Evolutionary conservation across 1,140 invertebrate genomes (phyloP).

Genomic region (Temnothorax longispinosus): DNA sequence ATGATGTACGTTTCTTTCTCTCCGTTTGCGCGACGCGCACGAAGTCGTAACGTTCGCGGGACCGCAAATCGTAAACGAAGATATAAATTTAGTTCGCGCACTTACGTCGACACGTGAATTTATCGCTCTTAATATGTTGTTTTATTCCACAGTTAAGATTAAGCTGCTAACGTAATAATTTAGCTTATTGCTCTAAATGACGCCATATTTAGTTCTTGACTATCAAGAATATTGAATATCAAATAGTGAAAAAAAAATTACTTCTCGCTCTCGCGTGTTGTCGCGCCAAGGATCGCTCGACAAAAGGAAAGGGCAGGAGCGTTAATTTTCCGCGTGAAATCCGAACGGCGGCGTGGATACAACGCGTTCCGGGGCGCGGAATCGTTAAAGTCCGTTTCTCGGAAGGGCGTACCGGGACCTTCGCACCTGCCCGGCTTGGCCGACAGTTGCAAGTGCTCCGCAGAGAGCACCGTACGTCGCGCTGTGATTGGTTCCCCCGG

Average conservation of each 20-base stretch:
- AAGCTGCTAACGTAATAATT: slow-evolving; percentile 6
- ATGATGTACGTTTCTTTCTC: slow-evolving; percentile 60
- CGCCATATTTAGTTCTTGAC: not conserved
- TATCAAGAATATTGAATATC: not conserved
- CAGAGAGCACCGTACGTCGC: not conserved
- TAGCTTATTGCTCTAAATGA: not conserved
- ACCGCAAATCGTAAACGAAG: slow-evolving; percentile 55
- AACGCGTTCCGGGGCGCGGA: slow-evolving; percentile 7
- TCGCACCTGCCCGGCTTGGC: slow-evolving; percentile 61
- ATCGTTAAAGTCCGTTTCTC: slow-evolving; percentile 51
- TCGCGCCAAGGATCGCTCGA: not conserved
- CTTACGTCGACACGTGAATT: not conserved
- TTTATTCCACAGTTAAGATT: not conserved
- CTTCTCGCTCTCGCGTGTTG: not conserved
- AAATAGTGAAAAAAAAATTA: not conserved
- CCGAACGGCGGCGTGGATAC: not conserved
- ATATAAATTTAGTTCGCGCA: slow-evolving; percentile 44
- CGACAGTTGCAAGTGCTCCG: slow-evolving; percentile 39
- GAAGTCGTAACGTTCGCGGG: slow-evolving; percentile 42
- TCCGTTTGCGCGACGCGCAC: slow-evolving; percentile 22
- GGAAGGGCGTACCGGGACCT: slow-evolving; percentile 31
- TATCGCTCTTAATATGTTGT: not conserved
- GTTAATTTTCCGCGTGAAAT: slow-evolving; percentile 47
- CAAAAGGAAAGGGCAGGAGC: not conserved
- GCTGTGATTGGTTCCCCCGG: slow-evolving; percentile 53